phyloP scores from a whole-genome alignment of 1,140 invertebrate genomes.

The Sinonovacula constricta region DNA sequence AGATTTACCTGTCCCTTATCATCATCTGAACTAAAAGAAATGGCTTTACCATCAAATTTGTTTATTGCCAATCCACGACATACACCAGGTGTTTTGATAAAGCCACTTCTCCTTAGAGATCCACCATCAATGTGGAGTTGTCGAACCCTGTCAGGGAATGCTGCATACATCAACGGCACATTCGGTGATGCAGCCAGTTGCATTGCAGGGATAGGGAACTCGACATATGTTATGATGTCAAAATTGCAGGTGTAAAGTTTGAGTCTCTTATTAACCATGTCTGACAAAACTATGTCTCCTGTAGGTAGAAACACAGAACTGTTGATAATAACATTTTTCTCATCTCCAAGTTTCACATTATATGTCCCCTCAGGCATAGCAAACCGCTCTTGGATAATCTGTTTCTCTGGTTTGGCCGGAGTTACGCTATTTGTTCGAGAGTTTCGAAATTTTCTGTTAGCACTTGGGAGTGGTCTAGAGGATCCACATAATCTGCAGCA shows the following conservation, averaged over 20 bases:
- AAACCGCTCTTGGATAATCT: too few relatives aligned
- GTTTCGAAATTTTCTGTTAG: too few relatives aligned
- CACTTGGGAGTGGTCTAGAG: too few relatives aligned
- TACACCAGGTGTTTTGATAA: conserved; percentile 16
- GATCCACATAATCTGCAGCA: too few relatives aligned
- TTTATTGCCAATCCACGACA: conserved; percentile 26
- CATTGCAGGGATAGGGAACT: conserved; percentile 12
- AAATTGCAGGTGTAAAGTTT: conserved; percentile 45
- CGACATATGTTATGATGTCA: conserved; percentile 15
- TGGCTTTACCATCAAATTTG: conserved; percentile 43
- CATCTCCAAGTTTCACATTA: conserved; percentile 16
- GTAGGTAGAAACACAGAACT: conserved; percentile 36
- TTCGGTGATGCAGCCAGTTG: conserved; percentile 26
- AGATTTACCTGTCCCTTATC: conserved; percentile 36
- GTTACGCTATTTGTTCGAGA: too few relatives aligned
- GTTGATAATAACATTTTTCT: conserved; percentile 36
- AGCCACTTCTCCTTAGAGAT: conserved; percentile 17
- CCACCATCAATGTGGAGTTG: conserved; percentile 37
- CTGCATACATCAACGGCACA: conserved; percentile 31
- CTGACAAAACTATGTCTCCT: conserved; percentile 27
- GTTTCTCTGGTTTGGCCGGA: too few relatives aligned
- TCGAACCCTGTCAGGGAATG: conserved; percentile 34
- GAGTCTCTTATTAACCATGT: conserved; percentile 25
- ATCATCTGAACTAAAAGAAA: conserved; percentile 10
- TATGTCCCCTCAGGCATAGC: conserved; percentile 31